Percentiles rank a stretch among this genome's conserved stretches.
Evolutionary conservation across 2,113 vertebrate species (phyloP).

Genomic region (Porphyrio hochstetteri): DNA sequence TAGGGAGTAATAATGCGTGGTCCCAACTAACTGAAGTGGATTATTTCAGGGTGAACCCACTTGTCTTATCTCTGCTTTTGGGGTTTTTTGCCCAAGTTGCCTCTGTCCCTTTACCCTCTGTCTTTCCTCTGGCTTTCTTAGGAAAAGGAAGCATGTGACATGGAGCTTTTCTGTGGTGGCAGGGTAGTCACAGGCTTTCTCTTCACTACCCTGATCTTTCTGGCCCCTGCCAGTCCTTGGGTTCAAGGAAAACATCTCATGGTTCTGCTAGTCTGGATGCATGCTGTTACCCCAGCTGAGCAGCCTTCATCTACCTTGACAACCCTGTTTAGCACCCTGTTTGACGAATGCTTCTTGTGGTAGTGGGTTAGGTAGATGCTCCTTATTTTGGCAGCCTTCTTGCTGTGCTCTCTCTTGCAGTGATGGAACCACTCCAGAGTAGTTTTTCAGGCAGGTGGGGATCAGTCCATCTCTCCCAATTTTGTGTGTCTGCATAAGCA

Average conservation of each 20-base stretch:
- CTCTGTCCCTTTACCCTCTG: not conserved
- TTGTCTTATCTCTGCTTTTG: not conserved
- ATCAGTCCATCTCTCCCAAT: not conserved
- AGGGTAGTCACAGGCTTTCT: not conserved
- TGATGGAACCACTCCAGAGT: not conserved
- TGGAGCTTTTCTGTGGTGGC: not conserved
- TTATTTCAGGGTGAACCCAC: not conserved
- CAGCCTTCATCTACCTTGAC: not conserved
- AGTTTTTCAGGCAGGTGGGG: not conserved
- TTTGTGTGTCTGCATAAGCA: not conserved
- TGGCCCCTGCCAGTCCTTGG: not conserved
- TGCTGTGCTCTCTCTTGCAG: not conserved
- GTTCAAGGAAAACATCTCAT: not conserved
- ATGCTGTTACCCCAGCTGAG: not conserved
- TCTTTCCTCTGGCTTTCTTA: not conserved
- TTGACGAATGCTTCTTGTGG: not conserved
- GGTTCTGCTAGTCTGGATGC: not conserved
- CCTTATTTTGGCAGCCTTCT: not conserved
- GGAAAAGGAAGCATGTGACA: not conserved
- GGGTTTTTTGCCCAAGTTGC: not conserved
- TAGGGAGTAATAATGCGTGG: not conserved
- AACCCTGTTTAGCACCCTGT: not conserved
- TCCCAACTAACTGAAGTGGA: not conserved
- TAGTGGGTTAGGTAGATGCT: not conserved
- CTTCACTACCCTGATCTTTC: not conserved